Conservation (phyloP, 2,888 invertebrate genomes). For the Amitus sp. region DNA sequence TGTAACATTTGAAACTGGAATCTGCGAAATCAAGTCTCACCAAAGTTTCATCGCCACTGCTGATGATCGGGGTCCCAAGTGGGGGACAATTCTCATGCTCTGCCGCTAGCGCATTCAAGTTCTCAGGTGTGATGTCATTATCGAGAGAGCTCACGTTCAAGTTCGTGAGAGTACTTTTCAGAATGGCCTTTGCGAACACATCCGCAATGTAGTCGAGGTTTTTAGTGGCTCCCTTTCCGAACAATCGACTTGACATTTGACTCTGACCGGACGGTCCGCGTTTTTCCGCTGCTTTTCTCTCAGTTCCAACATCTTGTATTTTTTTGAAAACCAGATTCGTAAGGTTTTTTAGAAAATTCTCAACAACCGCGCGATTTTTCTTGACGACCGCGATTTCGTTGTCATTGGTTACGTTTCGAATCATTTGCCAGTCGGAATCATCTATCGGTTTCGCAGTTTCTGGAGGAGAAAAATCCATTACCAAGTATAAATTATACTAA, state of each 20-base stretch:
- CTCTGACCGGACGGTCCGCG: too few species aligned
- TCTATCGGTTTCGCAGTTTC: constrained; percentile 1
- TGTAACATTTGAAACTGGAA: too few species aligned
- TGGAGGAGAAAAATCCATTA: too few species aligned
- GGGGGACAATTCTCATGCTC: constrained; percentile 43
- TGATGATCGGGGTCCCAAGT: constrained; percentile 45
- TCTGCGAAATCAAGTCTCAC: constrained; percentile 33
- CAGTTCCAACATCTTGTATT: not conserved
- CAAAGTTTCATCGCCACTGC: constrained; percentile 33
- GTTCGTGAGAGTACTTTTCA: constrained; percentile 12
- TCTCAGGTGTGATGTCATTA: not conserved
- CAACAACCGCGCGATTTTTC: not conserved
- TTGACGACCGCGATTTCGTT: not conserved
- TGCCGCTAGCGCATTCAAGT: not conserved
- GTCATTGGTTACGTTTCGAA: not conserved
- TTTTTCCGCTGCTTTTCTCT: too few species aligned
- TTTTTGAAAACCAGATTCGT: not conserved
- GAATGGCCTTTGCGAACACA: constrained; percentile 36
- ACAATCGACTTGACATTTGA: not conserved
- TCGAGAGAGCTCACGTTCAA: not conserved
- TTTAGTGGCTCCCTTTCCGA: constrained; percentile 5
- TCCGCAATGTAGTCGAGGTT: constrained; percentile 3
- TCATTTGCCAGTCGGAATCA: not conserved
- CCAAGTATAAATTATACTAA: too few species aligned
- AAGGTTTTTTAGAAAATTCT: not conserved